Conservation (phyloP, 2,113 vertebrate species). For the Gallinago undulata region DNA sequence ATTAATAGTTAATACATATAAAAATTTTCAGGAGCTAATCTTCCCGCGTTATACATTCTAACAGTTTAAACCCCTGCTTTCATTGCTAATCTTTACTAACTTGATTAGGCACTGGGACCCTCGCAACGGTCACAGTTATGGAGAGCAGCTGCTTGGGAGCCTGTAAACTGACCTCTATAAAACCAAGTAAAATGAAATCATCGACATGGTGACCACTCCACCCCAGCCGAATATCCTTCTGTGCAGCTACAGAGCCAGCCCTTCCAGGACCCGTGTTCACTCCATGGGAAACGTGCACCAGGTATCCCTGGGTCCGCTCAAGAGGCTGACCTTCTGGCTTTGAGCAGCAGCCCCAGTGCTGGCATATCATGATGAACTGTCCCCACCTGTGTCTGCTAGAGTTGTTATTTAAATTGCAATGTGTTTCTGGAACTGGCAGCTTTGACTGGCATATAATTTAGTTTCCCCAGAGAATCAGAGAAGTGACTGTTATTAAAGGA, state of each 20-base stretch:
- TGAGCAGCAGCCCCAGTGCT: neutral
- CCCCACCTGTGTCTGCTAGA: constrained; percentile 15
- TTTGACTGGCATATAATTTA: constrained; percentile 31
- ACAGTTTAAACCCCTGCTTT: neutral
- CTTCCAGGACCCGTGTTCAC: fast-evolving
- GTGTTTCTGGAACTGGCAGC: neutral
- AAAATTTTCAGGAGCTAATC: neutral
- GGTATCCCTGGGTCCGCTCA: neutral
- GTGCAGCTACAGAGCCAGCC: neutral
- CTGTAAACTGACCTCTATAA: constrained; percentile 1
- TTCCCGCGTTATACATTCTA: neutral
- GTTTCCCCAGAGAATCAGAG: constrained; percentile 11
- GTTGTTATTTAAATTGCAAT: constrained; percentile 13
- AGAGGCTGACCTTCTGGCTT: neutral
- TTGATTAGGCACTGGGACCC: neutral
- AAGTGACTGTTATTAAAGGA: constrained; percentile 9
- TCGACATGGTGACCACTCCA: neutral
- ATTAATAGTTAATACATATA: neutral
- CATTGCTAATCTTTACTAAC: constrained; percentile 15
- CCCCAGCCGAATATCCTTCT: neutral
- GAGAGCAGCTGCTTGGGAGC: constrained; percentile 31
- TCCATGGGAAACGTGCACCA: fast-evolving
- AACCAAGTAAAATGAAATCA: neutral
- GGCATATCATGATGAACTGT: neutral
- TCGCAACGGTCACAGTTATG: neutral